These are phyloP conservation scores for Oophaga pumilio DNA, from an alignment of 2,113 vertebrate genomes.

Conservation along the genomic window DNA sequence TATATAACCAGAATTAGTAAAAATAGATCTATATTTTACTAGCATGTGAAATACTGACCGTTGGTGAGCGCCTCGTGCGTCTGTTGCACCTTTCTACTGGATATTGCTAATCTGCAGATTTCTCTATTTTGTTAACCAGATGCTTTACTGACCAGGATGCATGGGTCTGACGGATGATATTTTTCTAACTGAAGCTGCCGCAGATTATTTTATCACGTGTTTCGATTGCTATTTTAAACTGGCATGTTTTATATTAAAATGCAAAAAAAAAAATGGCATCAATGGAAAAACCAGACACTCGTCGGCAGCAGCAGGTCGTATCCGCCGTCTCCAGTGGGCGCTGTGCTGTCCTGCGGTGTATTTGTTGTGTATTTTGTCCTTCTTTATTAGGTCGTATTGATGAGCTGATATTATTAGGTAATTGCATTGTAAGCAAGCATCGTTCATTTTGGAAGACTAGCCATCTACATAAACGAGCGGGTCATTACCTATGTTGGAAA, in stretches of 20 bases:
- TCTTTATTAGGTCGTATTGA: not conserved
- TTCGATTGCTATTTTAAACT: not conserved
- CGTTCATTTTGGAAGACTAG: not conserved
- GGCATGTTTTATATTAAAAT: not conserved
- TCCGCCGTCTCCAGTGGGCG: not conserved
- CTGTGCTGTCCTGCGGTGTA: not conserved
- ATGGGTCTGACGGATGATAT: not conserved
- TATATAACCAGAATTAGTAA: not conserved
- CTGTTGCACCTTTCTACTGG: not conserved
- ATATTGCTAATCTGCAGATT: constrained; percentile 35
- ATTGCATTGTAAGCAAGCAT: not conserved
- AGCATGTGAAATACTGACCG: not conserved
- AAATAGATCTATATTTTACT: not conserved
- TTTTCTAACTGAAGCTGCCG: constrained; percentile 1
- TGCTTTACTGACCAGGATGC: not conserved
- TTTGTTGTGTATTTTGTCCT: not conserved
- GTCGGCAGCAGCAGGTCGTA: not conserved
- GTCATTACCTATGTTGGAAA: not conserved
- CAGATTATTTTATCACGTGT: not conserved
- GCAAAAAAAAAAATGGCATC: not conserved
- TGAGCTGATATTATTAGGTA: not conserved
- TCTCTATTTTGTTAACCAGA: constrained; percentile 35
- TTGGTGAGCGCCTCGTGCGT: not conserved
- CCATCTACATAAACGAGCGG: not conserved
- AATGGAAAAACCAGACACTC: not conserved